Base-by-base conservation (phyloP, 1,140 invertebrate genomes). In the Anoplophora glabripennis region DNA sequence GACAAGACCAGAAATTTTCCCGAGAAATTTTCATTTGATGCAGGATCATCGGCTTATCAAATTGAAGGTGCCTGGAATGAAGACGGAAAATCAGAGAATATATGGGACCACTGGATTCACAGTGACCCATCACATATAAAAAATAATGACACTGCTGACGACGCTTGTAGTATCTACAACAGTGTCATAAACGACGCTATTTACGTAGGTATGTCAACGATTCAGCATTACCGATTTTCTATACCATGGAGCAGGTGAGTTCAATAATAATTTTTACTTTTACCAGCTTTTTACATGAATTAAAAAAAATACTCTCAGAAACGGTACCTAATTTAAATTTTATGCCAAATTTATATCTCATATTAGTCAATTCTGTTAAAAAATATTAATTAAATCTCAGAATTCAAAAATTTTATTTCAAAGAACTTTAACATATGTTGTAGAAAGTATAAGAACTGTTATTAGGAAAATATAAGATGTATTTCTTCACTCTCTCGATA, bases 51-150 rank as follows among this genome's bases (percentile, higher is more conserved):
- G 0, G 60, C 73, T 0, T 76, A 76, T 60, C 76, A 78, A 66
- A 70, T 75, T 14, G 76, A 77, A 69, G 76, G 38, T 41, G 74
- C 53, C 15, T 77, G 76, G 76, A 75, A 76, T 59, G 66, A 28
- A 51, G 63, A 70, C 59, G 75, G 72, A 21, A 72, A 73, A 65
- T 76, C 78, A 10, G 76, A 77, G 65, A 79, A 75, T 61, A 79
- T 79, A 64, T 82, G 82, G 83, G 84, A 86, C 70, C 78, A 75
- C 14, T 81, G 79, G 59, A 70, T 78, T 3, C 81, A 84, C 57
- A 59, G 76, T 7, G 65, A 77, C 59, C 76, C 79, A n/a, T 69
- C 79, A 12, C 78, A 69, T 10, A 80, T 85, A 7, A 52, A 61
- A 0, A 81, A 86, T 63, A 58, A 72, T 4, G 72, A 72, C 0